A percentile compares a stretch with the other conserved stretches of the same genome.
phyloP scores from a whole-genome alignment of 2,113 vertebrate species.

The Pygoscelis antarcticus region DNA sequence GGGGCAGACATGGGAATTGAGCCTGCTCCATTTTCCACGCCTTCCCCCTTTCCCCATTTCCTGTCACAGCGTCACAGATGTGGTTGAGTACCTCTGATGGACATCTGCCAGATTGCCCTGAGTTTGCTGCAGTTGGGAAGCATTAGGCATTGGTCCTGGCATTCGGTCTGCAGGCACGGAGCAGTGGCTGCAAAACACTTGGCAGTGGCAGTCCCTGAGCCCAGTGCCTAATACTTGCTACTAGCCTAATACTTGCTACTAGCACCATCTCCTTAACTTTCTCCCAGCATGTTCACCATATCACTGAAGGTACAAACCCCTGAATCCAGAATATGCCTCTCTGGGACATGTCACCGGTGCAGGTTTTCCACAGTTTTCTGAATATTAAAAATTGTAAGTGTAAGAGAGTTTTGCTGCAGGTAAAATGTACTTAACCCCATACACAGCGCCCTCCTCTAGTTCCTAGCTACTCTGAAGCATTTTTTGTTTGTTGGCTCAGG shows the following conservation, averaged over 20 bases:
- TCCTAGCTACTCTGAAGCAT: background rate
- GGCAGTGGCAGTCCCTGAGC: background rate
- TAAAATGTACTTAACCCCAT: background rate
- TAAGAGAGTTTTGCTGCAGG: background rate
- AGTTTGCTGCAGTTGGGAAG: background rate
- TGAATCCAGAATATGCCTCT: background rate
- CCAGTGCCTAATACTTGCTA: background rate
- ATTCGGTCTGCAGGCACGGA: background rate
- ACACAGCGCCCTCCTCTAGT: background rate
- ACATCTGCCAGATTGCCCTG: background rate
- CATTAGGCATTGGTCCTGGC: background rate
- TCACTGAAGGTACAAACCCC: background rate
- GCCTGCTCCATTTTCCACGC: background rate
- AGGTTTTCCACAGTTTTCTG: background rate
- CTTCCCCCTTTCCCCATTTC: background rate
- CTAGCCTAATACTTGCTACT: background rate
- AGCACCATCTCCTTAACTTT: background rate
- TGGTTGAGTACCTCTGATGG: conserved; percentile 15
- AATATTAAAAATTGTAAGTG: background rate
- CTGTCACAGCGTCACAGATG: background rate
- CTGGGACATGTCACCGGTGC: background rate
- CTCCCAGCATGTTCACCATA: background rate
- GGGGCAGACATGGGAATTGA: background rate
- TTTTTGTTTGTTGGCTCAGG: background rate
- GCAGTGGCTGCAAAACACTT: background rate